Base-by-base conservation (phyloP, 2,888 invertebrate species). In the Limnephilus marmoratus region DNA sequence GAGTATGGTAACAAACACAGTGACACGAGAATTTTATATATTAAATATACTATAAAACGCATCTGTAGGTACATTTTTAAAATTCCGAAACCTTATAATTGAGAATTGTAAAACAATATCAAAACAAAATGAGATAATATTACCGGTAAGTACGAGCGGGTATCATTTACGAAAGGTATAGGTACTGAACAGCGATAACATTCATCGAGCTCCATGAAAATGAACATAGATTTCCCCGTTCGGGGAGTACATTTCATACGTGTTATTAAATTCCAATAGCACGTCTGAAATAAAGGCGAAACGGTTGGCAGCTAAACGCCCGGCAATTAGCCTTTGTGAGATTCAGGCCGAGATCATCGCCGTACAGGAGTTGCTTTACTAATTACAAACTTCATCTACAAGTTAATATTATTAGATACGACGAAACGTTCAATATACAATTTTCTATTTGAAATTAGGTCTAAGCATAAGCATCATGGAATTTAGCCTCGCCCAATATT, bases 271-370 rank as follows among this genome's bases (percentile, higher is more conserved):
- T 68, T 68, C 68, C 68, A 68, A 68, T 68, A 68, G 68, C 68
- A 68, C 68, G 24, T 68, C 68, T 68, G 68, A 68, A 68, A 68
- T 83, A 34, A 34, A 83, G 82, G 24, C 18, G 83, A 24, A 83
- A 83, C 83, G 83, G 83, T 83, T 83, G 83, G 83, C 83, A 83
- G 37, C 34, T 24, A 83, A 83, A 41, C 34, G 83, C 37, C 37
- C 37, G 24, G 83, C 83, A 83, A 83, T 83, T 83, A 34, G 37
- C 83, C 11, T 68, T 68, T 68, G 68, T 68, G 68, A 68, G 24
- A 68, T 68, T 24, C 68, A 24, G 68, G 68, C 68, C 68, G 68
- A 68, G 68, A 68, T 68, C 68, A 68, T 68, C 24, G 68, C 68
- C 68, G 68, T 68, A 68, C n/a, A 68, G 68, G 68, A 68, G 68